Percentiles rank a stretch among this genome's conserved stretches.
These are phyloP conservation scores for Aulostomus chinensis DNA, from an alignment of 2,797 vertebrate genomes.

Conservation along the genomic window DNA sequence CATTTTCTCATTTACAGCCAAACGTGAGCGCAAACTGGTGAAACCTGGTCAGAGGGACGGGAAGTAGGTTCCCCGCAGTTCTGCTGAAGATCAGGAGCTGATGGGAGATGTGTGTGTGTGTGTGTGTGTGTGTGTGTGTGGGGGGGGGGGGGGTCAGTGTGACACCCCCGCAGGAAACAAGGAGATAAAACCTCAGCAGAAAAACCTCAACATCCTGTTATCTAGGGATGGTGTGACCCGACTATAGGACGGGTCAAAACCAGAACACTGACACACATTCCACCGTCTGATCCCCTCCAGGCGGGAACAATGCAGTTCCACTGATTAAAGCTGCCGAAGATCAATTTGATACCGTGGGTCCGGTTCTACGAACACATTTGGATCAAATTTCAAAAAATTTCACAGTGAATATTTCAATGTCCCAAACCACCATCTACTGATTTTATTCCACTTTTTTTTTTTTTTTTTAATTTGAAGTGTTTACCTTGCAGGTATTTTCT, in stretches of 20 bases:
- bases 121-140: too few species aligned
- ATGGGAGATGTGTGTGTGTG: not conserved
- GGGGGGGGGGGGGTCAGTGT: slow-evolving; percentile 16
- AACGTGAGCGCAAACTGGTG: too few species aligned
- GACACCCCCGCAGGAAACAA: slow-evolving; percentile 34
- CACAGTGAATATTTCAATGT: too few species aligned
- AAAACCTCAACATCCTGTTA: slow-evolving; percentile 47
- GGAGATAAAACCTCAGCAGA: slow-evolving; percentile 56
- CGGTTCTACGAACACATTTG: not conserved
- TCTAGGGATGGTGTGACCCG: slow-evolving; percentile 10
- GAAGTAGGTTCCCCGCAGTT: not conserved
- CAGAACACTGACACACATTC: not conserved
- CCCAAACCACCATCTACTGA: too few species aligned
- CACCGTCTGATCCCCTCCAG: not conserved
- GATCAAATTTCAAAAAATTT: not conserved
- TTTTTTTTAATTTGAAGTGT: too few species aligned
- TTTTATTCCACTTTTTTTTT: too few species aligned
- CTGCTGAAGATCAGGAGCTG: not conserved
- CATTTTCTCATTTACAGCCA: not conserved
- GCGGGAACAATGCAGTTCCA: not conserved
- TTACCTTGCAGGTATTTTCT: too few species aligned
- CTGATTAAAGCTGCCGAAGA: not conserved
- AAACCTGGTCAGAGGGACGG: too few species aligned
- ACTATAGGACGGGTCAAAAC: not conserved
- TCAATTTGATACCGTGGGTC: not conserved